Evolutionary conservation across 2,888 invertebrate species (phyloP), one percentile per base, ranked within the genome.

Genomic region (Cyrtodaria siliqua): DNA sequence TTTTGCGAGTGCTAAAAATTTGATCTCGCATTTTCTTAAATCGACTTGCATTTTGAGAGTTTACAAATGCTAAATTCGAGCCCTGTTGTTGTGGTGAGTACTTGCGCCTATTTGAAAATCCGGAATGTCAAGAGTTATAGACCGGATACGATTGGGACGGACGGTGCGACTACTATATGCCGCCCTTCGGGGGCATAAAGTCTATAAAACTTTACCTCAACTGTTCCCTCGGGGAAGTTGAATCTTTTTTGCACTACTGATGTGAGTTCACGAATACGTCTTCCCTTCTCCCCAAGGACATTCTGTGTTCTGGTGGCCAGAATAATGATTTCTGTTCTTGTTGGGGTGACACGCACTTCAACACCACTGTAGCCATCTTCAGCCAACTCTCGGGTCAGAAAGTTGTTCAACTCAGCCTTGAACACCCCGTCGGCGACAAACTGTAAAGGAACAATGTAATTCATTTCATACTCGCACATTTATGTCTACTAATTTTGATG

Each of bases 361-460:
- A 99, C 98, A 86, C 99, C 99, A 86, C 98, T 98, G 95, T 99
- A 99, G 81, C 99, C 99, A 96, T 99, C 99, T 94, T 99, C 99
- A 68, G 99, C 99, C 87, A 99, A 95, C 94, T 99, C 99, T 92
- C 99, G 96, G 93, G 98, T 99, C 78, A 99, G 95, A 94, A 99
- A 99, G 95, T 99, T 98, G 94, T 99, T 99, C 88, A 99, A 95
- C 94, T 99, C 99, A 79, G 99, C 99, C 94, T 98, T 98, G 95
- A 99, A 99, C 89, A 99, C 97, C 93, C 99, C 99, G 94, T 99
- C 98, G 89, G 97, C 97, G 90, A 99, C 99, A 94, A 99, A 99
- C 98, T 98, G 62, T 33, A 71, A 59, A 14, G 50, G 33, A 38
- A n/a, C 44, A 60, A 20, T 29, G 16, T 44, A 1, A 42, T 1